Evolutionary conservation across 37 sponge, comb jelly and placozoan genomes (phyloP).

Genomic region (Hexactinellida sp.): DNA sequence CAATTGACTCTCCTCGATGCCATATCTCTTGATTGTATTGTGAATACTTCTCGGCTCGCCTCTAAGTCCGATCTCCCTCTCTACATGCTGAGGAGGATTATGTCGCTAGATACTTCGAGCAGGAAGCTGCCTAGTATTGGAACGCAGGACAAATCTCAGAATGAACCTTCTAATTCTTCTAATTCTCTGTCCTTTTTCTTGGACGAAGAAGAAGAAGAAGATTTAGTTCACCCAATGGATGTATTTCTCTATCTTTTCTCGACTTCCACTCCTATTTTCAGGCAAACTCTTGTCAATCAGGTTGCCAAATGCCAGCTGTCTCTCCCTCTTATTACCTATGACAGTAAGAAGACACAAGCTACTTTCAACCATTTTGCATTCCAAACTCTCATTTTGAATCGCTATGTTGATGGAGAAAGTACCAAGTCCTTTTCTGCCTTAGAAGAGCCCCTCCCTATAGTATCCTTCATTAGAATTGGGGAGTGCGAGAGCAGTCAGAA

Average conservation of each 20-base stretch:
- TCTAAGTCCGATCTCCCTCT: neutral
- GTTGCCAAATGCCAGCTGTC: slow-evolving; percentile 19
- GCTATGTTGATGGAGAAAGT: neutral
- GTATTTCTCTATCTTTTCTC: neutral
- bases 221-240: slow-evolving; percentile 2
- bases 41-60: neutral
- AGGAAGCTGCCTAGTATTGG: neutral
- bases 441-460: slow-evolving; percentile 15
- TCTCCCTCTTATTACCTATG: slow-evolving; percentile 19
- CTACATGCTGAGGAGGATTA: neutral
- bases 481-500: slow-evolving; percentile 14
- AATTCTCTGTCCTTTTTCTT: neutral
- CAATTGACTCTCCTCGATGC: neutral
- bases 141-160: neutral
- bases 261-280: neutral
- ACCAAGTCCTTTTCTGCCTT: neutral
- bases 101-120: neutral
- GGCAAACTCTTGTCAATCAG: neutral
- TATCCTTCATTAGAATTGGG: slow-evolving; percentile 28
- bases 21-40: neutral
- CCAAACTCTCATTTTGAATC: slow-evolving; percentile 13
- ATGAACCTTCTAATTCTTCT: neutral
- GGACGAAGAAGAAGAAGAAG: neutral
- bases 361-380: slow-evolving; percentile 19
- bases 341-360: neutral